phyloP scores from a whole-genome alignment of 2,888 invertebrate species.

The Lissocephala sabroskyi region DNA sequence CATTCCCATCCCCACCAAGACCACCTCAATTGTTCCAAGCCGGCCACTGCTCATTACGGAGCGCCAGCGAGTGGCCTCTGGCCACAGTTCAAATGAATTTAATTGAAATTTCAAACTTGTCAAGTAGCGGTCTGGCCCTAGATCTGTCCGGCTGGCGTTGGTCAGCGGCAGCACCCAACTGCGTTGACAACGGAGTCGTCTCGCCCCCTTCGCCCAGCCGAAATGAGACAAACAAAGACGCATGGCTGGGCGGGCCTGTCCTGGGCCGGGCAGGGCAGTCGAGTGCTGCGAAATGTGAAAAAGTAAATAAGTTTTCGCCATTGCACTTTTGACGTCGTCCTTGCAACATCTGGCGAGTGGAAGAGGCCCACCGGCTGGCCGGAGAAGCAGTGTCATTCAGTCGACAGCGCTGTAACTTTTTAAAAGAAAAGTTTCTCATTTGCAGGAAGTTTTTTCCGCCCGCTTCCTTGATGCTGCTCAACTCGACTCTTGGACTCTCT shows the following conservation, averaged over 20 bases:
- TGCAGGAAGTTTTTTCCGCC: constrained; percentile 19
- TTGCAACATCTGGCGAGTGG: constrained; percentile 47
- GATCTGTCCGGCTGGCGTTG: not conserved
- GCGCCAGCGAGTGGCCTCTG: constrained; percentile 19
- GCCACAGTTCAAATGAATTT: constrained; percentile 65
- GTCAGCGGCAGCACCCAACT: not conserved
- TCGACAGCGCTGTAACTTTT: constrained; percentile 50
- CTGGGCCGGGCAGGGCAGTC: constrained; percentile 24
- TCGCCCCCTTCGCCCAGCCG: not conserved
- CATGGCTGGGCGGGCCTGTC: constrained; percentile 19
- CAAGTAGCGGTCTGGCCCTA: constrained; percentile 32
- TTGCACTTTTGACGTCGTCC: constrained; percentile 54
- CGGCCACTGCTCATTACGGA: constrained; percentile 49
- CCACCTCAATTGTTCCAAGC: not conserved
- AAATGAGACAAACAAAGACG: constrained; percentile 38
- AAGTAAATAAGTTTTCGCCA: constrained; percentile 50
- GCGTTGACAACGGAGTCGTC: no score
- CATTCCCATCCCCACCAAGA: not conserved
- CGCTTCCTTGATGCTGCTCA: constrained; percentile 11
- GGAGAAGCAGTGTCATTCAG: constrained; percentile 50
- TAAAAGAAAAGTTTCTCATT: constrained; percentile 57
- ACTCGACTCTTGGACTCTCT: no score
- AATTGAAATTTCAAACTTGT: constrained; percentile 67
- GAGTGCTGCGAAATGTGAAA: constrained; percentile 54
- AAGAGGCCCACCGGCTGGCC: not conserved